These are phyloP conservation scores for Martes martes DNA, from an alignment of 2,113 vertebrate genomes.

Conservation along the genomic window DNA sequence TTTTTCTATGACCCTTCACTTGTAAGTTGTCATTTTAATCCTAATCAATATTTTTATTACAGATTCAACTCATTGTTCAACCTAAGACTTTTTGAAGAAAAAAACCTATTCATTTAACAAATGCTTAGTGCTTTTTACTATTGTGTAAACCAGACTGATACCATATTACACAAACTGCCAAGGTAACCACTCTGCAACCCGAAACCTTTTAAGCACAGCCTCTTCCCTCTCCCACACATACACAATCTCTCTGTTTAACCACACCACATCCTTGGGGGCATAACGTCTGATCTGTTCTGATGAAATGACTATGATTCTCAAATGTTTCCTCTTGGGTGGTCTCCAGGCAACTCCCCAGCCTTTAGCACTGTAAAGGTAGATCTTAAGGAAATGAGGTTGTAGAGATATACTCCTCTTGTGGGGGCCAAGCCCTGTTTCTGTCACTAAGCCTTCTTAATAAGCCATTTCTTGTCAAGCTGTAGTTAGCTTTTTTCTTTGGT, in stretches of 20 bases:
- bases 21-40: background rate
- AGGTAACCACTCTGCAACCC: background rate
- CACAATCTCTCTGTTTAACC: background rate
- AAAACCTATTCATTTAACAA: background rate
- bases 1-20: background rate
- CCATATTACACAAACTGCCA: background rate
- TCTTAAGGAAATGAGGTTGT: background rate
- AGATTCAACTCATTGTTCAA: background rate
- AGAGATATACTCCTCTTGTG: background rate
- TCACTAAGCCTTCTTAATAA: background rate
- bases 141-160: background rate
- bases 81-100: background rate
- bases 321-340: background rate
- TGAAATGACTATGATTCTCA: background rate
- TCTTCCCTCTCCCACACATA: background rate
- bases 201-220: background rate
- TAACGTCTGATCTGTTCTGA: background rate
- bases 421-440: background rate
- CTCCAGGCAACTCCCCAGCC: background rate
- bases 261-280: background rate
- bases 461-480: background rate
- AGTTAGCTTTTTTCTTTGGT: background rate
- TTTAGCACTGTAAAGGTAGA: background rate
- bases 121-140: background rate
- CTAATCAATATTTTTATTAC: conserved; percentile 25